Evolutionary conservation across 2,113 vertebrate genomes (phyloP).

Genomic region (Ginglymostoma cirratum): DNA sequence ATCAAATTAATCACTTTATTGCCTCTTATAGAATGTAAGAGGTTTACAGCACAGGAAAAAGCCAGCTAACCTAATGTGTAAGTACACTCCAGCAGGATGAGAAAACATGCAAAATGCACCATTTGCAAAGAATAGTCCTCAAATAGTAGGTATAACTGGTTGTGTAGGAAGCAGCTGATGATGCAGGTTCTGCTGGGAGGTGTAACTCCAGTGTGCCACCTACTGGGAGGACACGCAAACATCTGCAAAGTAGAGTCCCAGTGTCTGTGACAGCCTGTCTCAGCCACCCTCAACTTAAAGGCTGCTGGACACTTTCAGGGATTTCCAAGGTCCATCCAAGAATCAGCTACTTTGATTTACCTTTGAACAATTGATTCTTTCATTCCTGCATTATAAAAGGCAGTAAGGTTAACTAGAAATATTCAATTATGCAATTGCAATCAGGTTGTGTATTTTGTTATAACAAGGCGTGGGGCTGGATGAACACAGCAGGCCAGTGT

Average conservation of each 20-base stretch:
- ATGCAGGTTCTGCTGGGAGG: background rate
- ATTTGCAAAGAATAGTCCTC: background rate
- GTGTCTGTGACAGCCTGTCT: background rate
- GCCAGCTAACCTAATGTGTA: background rate
- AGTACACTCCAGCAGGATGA: background rate
- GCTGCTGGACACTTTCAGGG: background rate
- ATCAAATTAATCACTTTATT: background rate
- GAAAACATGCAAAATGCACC: background rate
- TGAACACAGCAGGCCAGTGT: too few species aligned
- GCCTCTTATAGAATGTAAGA: background rate
- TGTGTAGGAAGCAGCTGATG: background rate
- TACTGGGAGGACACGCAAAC: background rate
- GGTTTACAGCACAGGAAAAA: background rate
- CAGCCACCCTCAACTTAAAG: background rate
- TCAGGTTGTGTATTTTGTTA: background rate
- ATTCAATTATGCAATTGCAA: background rate
- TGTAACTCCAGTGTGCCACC: background rate
- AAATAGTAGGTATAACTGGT: background rate
- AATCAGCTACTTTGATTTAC: background rate
- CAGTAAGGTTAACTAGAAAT: background rate
- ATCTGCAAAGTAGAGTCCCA: background rate
- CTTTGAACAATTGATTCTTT: background rate
- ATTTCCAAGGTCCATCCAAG: background rate
- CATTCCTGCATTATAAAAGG: background rate
- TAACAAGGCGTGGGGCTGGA: too few species aligned